phyloP scores from a whole-genome alignment of 2,113 vertebrate species.

The Apaloderma vittatum region DNA sequence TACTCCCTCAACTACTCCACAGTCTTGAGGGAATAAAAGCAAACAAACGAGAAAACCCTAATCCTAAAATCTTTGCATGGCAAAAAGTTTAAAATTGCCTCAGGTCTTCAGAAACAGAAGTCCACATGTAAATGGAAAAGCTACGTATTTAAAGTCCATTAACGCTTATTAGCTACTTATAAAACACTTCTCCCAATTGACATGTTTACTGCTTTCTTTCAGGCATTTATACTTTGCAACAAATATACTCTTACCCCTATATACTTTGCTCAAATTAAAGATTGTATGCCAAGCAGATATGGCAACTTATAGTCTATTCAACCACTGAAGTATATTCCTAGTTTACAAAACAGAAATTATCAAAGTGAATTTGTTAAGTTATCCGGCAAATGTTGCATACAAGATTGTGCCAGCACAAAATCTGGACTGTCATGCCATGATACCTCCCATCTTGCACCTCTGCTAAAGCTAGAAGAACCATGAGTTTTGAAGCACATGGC shows the following conservation, averaged over 20 bases:
- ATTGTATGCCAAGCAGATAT: background rate
- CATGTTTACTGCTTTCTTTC: background rate
- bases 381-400: rapidly evolving
- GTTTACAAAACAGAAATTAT: background rate
- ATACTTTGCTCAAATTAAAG: background rate
- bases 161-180: background rate
- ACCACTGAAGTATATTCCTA: background rate
- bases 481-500: background rate
- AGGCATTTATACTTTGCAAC: background rate
- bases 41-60: background rate
- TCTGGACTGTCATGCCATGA: rapidly evolving
- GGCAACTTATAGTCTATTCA: rapidly evolving
- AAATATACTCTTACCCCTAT: background rate
- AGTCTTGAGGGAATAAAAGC: background rate
- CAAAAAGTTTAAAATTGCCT: background rate
- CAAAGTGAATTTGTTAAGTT: background rate
- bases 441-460: rapidly evolving
- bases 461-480: background rate
- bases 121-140: background rate
- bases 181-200: background rate
- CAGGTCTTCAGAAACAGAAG: background rate
- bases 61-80: background rate
- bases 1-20: background rate
- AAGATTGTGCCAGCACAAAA: background rate
- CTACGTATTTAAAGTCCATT: background rate